Evolutionary conservation across 2,888 invertebrate species (phyloP), one percentile per base, ranked within the genome.

Genomic region (Deilephila elpenor): DNA sequence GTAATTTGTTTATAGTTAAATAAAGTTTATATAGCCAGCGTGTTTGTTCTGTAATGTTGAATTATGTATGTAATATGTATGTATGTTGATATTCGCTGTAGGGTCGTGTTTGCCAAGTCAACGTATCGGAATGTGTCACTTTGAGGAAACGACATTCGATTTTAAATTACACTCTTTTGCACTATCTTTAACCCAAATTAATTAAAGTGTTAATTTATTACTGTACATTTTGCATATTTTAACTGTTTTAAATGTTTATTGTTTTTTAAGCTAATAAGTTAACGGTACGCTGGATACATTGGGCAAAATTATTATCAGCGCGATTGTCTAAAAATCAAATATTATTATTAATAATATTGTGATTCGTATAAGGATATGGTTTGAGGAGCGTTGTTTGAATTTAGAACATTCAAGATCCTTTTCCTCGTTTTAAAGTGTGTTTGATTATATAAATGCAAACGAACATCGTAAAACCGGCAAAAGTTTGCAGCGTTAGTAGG

Each of bases 401-500:
- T 51, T 51, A 67, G 51, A 51, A 25, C 67, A 51, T 44, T 17
- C 25, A 44, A 34, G n/a, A 79, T 80, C 77, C 79, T 79, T 77
- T 79, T 80, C 76, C 76, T 80, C 74, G 71, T 80, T 75, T 74
- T 75, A 81, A 80, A 81, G 77, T 76, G 71, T 77, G 76, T 74
- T 74, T 73, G 75, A 76, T 78, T 73, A 78, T 81, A 75, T 81
- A 81, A 83, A 83, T 83, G 79, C 81, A 82, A 83, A 83, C 81
- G 80, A 82, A 78, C 78, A 64, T 79, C 76, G 78, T 79, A 76
- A 78, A 81, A 78, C 77, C 75, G 77, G 78, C 78, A 78, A 84
- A 85, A 85, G 81, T 86, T 82, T 81, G 84, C 79, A 82, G 80
- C 80, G 79, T 29, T 61, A 71, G 71, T 71, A 62, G 71, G 74